phyloP scores from a whole-genome alignment of 2,888 invertebrate species.

The Bombylius major region DNA sequence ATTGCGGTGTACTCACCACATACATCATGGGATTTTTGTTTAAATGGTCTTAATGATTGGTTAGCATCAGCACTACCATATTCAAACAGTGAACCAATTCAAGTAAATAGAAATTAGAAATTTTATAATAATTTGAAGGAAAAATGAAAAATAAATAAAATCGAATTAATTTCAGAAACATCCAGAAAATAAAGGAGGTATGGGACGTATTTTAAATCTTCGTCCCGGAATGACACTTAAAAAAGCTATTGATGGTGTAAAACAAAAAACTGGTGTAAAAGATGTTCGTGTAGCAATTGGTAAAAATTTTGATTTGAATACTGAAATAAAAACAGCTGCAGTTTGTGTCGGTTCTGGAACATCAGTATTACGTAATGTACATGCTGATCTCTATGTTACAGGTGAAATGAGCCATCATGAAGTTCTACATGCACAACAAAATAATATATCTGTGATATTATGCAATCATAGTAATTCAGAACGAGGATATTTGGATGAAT shows the following conservation, averaged over 20 bases:
- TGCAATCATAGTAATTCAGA: slow-evolving; percentile 93
- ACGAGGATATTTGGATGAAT: slow-evolving; percentile 63
- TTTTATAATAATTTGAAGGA: neutral
- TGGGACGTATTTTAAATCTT: slow-evolving; percentile 46
- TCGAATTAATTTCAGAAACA: slow-evolving; percentile 7
- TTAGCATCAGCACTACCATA: slow-evolving; percentile 44
- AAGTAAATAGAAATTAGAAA: slow-evolving; percentile 3
- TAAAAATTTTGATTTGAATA: slow-evolving; percentile 30
- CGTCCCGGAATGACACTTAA: slow-evolving; percentile 40
- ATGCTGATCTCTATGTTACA: slow-evolving; percentile 73
- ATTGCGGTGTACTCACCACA: slow-evolving; percentile 91
- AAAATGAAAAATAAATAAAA: neutral
- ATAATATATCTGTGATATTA: slow-evolving; percentile 65
- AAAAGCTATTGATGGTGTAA: slow-evolving; percentile 52
- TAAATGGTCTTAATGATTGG: slow-evolving; percentile 88
- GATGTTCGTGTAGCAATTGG: slow-evolving; percentile 64
- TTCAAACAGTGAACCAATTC: slow-evolving; percentile 12
- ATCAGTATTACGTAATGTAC: slow-evolving; percentile 56
- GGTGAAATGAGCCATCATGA: slow-evolving; percentile 95
- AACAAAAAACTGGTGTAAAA: slow-evolving; percentile 52
- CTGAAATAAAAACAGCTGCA: slow-evolving; percentile 51
- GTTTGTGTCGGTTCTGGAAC: slow-evolving; percentile 85
- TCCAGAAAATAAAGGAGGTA: slow-evolving; percentile 32
- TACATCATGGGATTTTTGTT: slow-evolving; percentile 74
- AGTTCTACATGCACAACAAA: slow-evolving; percentile 71